These are phyloP conservation scores for Anarrhichthys ocellatus DNA, from an alignment of 2,113 vertebrate species.

Conservation along the genomic window DNA sequence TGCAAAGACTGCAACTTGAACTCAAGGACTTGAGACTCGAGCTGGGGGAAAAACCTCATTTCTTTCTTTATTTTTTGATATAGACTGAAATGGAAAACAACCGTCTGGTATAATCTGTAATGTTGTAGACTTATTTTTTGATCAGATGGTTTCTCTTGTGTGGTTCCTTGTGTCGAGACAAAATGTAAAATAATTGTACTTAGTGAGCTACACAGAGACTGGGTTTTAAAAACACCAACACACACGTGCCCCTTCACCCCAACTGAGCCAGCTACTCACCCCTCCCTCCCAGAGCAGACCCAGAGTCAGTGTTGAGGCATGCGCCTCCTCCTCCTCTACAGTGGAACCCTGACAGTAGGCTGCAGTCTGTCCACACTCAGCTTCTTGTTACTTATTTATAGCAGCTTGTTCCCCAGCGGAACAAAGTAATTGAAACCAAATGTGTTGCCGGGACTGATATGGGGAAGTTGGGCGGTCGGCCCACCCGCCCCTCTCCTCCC, in stretches of 20 bases:
- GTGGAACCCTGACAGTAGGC: slow-evolving; percentile 38
- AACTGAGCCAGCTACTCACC: neutral
- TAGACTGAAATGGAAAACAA: no score
- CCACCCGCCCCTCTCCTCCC: slow-evolving; percentile 1
- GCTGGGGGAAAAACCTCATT: neutral
- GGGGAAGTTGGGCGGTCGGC: slow-evolving; percentile 10
- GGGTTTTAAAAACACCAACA: neutral
- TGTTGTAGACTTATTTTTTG: neutral
- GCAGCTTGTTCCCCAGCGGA: slow-evolving; percentile 61
- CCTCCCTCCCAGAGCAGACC: slow-evolving; percentile 6
- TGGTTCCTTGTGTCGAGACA: neutral
- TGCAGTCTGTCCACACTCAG: slow-evolving; percentile 53
- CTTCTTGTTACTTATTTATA: slow-evolving; percentile 75
- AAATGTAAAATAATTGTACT: neutral
- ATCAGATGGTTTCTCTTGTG: no score
- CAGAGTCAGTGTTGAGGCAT: slow-evolving; percentile 27
- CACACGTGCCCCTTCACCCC: slow-evolving; percentile 3
- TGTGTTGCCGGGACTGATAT: slow-evolving; percentile 63
- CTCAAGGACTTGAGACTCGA: neutral
- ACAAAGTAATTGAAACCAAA: slow-evolving; percentile 74
- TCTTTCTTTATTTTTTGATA: no score
- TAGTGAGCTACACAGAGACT: neutral
- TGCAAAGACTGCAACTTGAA: neutral
- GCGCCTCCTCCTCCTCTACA: slow-evolving; percentile 7
- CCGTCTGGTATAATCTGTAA: no score